Percentiles rank a stretch among this genome's conserved stretches.
Conservation (phyloP, 2,888 invertebrate genomes). For the Lottia scabra region DNA sequence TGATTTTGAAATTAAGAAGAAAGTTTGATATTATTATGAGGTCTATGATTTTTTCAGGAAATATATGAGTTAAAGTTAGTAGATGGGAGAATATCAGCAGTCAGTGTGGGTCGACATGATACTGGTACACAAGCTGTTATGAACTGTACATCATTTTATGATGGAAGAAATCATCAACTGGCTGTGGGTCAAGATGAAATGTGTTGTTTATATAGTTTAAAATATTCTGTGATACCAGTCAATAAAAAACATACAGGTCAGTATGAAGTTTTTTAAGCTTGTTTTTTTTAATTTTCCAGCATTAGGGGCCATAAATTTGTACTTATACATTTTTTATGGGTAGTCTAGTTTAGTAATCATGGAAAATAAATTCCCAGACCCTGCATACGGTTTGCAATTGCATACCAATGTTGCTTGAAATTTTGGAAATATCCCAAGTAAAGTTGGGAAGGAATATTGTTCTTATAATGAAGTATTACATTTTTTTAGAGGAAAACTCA, state of each 20-base stretch:
- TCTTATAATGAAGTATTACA: too few species aligned
- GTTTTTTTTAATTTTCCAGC: too few species aligned
- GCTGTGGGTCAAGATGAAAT: conserved; percentile 93
- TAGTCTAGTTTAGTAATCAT: too few species aligned
- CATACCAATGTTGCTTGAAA: too few species aligned
- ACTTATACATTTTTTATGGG: too few species aligned
- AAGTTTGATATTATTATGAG: too few species aligned
- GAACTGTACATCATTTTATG: conserved; percentile 84
- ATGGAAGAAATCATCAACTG: conserved; percentile 81
- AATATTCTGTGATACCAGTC: conserved; percentile 62
- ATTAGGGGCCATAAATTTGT: too few species aligned
- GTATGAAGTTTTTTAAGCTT: too few species aligned
- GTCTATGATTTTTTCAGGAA: conserved; percentile 77
- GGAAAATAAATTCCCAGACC: too few species aligned
- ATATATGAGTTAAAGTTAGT: conserved; percentile 87
- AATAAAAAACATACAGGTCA: conserved; percentile 25
- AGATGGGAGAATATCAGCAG: conserved; percentile 85
- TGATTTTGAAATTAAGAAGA: not conserved
- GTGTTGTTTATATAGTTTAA: conserved; percentile 60
- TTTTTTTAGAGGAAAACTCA: not conserved
- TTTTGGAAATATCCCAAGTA: too few species aligned
- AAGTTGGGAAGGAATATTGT: too few species aligned
- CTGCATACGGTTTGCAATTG: too few species aligned
- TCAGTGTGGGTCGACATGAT: conserved; percentile 89
- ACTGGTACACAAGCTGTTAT: conserved; percentile 82